These are phyloP conservation scores for Rhinichthys klamathensis DNA, from an alignment of 2,113 vertebrate species.

Conservation along the genomic window DNA sequence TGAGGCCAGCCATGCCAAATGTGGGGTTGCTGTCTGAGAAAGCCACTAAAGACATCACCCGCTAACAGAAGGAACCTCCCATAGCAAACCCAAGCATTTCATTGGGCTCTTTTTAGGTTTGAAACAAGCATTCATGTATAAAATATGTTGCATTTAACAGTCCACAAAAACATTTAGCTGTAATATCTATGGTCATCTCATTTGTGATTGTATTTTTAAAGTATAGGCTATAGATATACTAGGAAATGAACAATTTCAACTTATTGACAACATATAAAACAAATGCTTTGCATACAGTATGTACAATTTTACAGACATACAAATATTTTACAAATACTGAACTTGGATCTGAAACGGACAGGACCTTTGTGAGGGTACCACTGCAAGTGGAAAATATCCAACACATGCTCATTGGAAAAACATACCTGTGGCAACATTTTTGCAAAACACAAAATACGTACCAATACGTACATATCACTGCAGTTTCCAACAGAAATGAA, in stretches of 20 bases:
- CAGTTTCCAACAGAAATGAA: no score
- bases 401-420: no score
- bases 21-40: conserved; percentile 2
- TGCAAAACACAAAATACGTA: no score
- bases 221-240: not conserved
- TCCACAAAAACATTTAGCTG: not conserved
- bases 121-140: not conserved
- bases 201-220: not conserved
- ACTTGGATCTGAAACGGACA: not conserved
- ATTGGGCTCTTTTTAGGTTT: conserved; percentile 13
- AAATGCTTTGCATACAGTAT: not conserved
- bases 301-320: not conserved
- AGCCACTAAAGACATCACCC: conserved; percentile 6
- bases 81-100: conserved; percentile 10
- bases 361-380: no score
- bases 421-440: no score
- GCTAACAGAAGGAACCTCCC: not conserved
- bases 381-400: not conserved
- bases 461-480: no score
- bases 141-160: not conserved
- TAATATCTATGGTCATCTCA: not conserved
- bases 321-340: not conserved
- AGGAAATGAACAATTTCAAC: not conserved
- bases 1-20: conserved; percentile 22
- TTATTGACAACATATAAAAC: not conserved